phyloP scores from a whole-genome alignment of 2,888 invertebrate species.

The Synergus umbraculus region DNA sequence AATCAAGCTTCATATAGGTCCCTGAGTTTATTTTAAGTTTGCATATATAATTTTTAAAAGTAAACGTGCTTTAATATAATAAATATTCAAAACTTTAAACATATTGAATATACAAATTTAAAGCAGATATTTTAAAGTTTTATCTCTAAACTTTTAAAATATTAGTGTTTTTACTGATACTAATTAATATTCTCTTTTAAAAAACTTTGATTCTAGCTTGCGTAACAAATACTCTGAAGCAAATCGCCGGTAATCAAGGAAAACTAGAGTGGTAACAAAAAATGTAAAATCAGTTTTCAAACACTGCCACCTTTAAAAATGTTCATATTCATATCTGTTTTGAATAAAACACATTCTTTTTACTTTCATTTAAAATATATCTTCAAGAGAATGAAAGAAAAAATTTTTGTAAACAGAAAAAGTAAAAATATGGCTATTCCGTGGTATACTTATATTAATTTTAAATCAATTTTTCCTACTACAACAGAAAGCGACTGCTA shows the following conservation, averaged over 20 bases:
- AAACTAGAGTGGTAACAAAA: not conserved
- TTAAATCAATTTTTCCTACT: not conserved
- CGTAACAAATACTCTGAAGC: constrained; percentile 50
- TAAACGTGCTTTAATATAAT: too few species aligned
- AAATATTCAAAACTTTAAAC: too few species aligned
- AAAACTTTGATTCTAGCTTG: constrained; percentile 40
- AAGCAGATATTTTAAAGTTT: too few species aligned
- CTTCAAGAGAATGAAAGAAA: not conserved
- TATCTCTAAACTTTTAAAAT: not conserved
- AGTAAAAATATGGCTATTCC: not conserved
- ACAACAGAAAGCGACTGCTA: constrained; percentile 16
- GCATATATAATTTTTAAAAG: too few species aligned
- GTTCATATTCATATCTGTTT: not conserved
- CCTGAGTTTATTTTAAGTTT: not conserved
- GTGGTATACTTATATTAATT: not conserved
- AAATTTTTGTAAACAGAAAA: not conserved
- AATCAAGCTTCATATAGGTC: not conserved
- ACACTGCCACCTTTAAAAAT: constrained; percentile 30
- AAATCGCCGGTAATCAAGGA: constrained; percentile 9
- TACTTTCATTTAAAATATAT: not conserved
- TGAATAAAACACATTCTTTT: not conserved
- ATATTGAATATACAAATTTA: too few species aligned
- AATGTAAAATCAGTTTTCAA: constrained; percentile 18
- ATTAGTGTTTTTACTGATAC: constrained; percentile 25
- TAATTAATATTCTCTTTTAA: constrained; percentile 28